Percentiles rank a stretch among this genome's conserved stretches.
These are phyloP conservation scores for Etia nguti DNA, from an alignment of 2,113 vertebrate species.

Conservation along the genomic window DNA sequence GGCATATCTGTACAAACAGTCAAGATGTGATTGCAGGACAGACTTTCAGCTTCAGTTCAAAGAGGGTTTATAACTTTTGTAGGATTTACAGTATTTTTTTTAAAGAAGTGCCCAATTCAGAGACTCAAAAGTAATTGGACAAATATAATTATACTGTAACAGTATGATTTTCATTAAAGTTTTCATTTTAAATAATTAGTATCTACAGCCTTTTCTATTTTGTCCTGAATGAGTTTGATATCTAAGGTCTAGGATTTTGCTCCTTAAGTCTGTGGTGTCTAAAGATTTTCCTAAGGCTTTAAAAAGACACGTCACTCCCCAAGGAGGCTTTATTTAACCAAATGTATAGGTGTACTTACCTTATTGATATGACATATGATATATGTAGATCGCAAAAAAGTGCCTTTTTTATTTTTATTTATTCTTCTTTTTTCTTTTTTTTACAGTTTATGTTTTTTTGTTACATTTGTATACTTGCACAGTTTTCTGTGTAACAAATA, in stretches of 20 bases:
- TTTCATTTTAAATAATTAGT: neutral
- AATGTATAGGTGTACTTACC: neutral
- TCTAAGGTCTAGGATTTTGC: no score
- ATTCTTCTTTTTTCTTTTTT: neutral
- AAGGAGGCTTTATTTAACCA: neutral
- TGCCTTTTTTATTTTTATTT: neutral
- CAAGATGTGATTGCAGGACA: neutral
- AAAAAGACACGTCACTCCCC: neutral
- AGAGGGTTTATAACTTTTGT: rapidly evolving
- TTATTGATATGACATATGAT: neutral
- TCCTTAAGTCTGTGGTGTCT: no score
- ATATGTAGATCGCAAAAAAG: neutral
- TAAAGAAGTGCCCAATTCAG: neutral
- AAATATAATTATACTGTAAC: neutral
- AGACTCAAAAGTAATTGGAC: neutral
- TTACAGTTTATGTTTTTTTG: neutral
- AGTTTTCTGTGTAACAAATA: neutral
- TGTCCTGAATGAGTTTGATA: neutral
- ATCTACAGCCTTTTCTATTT: neutral
- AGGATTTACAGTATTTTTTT: neutral
- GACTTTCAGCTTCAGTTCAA: neutral
- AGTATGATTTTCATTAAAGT: neutral
- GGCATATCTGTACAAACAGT: neutral
- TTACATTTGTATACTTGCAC: rapidly evolving
- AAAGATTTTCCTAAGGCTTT: no score